Evolutionary conservation across 2,113 vertebrate species (phyloP), one percentile per base, ranked within the genome.

Genomic region (Nothocercus nigrocapillus): DNA sequence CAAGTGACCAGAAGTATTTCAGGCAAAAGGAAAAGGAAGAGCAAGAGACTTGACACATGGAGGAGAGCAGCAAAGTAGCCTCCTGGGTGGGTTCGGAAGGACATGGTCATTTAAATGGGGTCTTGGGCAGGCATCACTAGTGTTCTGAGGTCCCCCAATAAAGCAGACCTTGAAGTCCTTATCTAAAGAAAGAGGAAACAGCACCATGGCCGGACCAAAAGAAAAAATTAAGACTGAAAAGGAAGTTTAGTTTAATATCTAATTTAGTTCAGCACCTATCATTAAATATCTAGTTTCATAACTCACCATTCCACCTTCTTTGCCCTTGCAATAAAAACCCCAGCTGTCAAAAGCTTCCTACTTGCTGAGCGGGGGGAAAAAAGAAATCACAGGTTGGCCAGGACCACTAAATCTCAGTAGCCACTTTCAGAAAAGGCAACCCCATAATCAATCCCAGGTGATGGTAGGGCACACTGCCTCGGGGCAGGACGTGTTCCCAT

Each of bases 361-460:
- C 49, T 62, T 53, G 32, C 20, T 87, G 72, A 13, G 18, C 36
- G 11, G 49, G 21, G 20, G 47, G 10, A 49, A 49, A 47, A 47
- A 19, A 47, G n/a, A n/a, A 15, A 19, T 15, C 44, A 67, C 22
- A 2, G 1, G 4, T 22, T 91, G 70, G 73, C 0, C 1, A 14
- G 40, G 61, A 76, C n/a, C 36, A 63, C 40, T 63, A 63, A 93
- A 85, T 40, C 32, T 83, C 75, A 77, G 20, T 1, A 27, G 18
- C 27, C 61, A 74, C 40, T 92, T 82, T 28, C 0, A 2, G 59
- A 25, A 76, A 38, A 44, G 42, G 66, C 19, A 90, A n/a, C 14
- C 53, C 61, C 10, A 38, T 68, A 54, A 63, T 34, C 64, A 88
- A 78, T 36, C 42, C 27, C 54, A 36, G 16, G 8, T 1, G 7